phyloP scores from a whole-genome alignment of 2,888 invertebrate genomes.

The Dasypogon diadema region DNA sequence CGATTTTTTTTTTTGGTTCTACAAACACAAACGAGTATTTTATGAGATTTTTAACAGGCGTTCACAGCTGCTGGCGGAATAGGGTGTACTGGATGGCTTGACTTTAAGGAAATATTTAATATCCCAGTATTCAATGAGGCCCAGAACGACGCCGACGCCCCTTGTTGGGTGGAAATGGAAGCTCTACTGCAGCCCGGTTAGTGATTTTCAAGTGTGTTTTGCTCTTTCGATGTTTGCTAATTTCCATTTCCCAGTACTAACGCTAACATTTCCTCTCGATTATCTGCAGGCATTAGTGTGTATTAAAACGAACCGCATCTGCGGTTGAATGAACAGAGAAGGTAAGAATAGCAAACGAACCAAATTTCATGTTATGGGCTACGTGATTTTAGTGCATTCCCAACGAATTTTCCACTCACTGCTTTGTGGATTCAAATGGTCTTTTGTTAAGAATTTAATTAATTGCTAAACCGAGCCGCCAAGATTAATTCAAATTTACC shows the following conservation, averaged over 20 bases:
- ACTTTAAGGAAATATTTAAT: no score
- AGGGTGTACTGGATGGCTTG: no score
- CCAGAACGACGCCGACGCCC: no score
- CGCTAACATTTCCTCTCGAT: neutral
- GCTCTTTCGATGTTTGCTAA: neutral
- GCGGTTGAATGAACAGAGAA: neutral
- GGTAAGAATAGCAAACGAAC: neutral
- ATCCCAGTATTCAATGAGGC: no score
- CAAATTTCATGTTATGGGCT: neutral
- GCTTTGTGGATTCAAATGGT: neutral
- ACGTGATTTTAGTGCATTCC: conserved; percentile 1
- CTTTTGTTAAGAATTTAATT: conserved; percentile 20
- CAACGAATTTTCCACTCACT: neutral
- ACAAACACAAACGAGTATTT: neutral
- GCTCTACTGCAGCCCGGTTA: no score
- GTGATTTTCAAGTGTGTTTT: no score
- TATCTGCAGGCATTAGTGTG: neutral
- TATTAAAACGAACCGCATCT: neutral
- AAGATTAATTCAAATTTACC: conserved; percentile 18
- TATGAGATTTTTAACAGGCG: neutral
- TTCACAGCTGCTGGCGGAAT: neutral
- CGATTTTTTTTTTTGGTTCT: neutral
- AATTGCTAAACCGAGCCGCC: conserved; percentile 7
- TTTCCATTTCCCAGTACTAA: neutral
- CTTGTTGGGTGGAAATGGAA: no score